These are phyloP conservation scores for Perizoma affinitatum DNA, from an alignment of 2,888 invertebrate genomes.

Conservation along the genomic window DNA sequence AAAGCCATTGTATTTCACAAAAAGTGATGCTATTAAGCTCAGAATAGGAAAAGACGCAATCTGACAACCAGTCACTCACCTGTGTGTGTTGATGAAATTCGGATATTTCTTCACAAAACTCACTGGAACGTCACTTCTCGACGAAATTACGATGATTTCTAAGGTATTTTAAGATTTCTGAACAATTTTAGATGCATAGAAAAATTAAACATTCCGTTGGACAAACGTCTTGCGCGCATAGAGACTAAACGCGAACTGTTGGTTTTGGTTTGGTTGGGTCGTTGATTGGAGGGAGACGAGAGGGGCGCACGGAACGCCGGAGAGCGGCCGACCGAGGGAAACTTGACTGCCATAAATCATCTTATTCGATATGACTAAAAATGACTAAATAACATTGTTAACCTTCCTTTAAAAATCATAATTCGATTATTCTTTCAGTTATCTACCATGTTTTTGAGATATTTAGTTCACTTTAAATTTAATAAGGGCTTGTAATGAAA, in stretches of 20 bases:
- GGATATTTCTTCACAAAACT: constrained; percentile 69
- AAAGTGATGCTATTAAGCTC: constrained; percentile 61
- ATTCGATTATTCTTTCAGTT: too few species aligned
- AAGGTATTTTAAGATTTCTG: constrained; percentile 81
- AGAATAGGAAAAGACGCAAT: constrained; percentile 78
- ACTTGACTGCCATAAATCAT: constrained; percentile 59
- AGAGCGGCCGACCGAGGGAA: constrained; percentile 74
- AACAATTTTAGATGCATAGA: constrained; percentile 80
- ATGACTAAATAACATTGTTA: background rate
- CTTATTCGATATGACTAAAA: constrained; percentile 37
- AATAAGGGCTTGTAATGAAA: constrained; percentile 13
- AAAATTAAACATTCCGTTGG: constrained; percentile 79
- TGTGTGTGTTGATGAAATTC: constrained; percentile 73
- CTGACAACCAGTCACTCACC: constrained; percentile 80
- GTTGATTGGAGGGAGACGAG: constrained; percentile 50
- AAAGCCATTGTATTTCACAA: constrained; percentile 60
- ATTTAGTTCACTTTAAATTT: background rate
- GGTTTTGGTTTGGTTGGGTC: constrained; percentile 70
- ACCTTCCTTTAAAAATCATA: too few species aligned
- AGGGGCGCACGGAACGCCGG: constrained; percentile 67
- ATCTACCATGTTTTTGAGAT: too few species aligned
- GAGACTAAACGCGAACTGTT: constrained; percentile 85
- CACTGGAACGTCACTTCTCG: constrained; percentile 75
- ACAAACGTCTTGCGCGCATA: constrained; percentile 79
- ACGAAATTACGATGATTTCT: constrained; percentile 64